These are phyloP conservation scores for Heliconius erato DNA, from an alignment of 2,888 invertebrate genomes.

Conservation along the genomic window DNA sequence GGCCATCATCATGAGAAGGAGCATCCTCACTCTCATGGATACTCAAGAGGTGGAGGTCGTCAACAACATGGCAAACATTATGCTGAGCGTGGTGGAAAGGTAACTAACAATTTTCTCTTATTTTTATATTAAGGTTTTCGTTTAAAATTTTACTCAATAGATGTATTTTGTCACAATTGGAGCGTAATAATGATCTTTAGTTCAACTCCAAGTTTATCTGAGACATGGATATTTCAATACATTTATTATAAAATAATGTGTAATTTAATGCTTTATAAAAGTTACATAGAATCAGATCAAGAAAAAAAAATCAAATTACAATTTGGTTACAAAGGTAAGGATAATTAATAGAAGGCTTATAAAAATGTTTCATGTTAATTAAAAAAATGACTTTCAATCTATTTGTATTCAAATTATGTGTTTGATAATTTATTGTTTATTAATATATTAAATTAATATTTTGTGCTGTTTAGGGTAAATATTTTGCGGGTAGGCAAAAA, in stretches of 20 bases:
- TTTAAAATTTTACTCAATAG: neutral
- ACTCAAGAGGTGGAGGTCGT: conserved; percentile 84
- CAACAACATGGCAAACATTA: conserved; percentile 83
- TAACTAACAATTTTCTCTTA: conserved; percentile 56
- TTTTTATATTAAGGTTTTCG: neutral
- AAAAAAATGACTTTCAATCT: too few species aligned
- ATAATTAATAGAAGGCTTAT: too few species aligned
- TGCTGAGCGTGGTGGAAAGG: conserved; percentile 85
- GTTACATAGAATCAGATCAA: neutral
- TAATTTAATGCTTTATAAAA: neutral
- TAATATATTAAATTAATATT: neutral
- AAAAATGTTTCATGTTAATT: too few species aligned
- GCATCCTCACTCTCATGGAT: conserved; percentile 67
- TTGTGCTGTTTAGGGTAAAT: neutral
- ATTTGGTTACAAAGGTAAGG: neutral
- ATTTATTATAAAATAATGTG: neutral
- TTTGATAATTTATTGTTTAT: neutral
- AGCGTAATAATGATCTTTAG: neutral
- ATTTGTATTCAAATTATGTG: neutral
- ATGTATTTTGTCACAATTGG: neutral
- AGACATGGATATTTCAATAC: neutral
- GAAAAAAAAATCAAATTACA: neutral
- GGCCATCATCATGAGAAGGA: conserved; percentile 63
- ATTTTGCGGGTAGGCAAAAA: neutral
- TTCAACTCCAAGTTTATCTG: too few species aligned